A percentile compares a stretch with the other conserved stretches of the same genome.
Evolutionary conservation across 2,888 invertebrate species (phyloP).

Genomic region (Drosophila austrosaltans): DNA sequence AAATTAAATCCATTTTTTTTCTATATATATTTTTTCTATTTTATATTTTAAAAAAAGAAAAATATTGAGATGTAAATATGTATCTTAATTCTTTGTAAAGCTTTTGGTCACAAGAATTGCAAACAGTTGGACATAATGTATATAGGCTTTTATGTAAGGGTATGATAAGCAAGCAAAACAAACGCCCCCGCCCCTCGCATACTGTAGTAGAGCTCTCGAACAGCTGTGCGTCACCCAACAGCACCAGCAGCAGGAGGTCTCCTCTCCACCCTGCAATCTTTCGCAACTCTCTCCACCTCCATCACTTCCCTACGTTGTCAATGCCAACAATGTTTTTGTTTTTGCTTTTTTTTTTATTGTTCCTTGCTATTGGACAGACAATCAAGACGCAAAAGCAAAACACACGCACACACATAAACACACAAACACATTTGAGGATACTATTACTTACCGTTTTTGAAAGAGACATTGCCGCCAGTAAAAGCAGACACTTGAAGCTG

Average conservation of each 20-base stretch:
- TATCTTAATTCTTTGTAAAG: too few relatives aligned
- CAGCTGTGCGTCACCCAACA: constrained; percentile 62
- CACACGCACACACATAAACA: constrained; percentile 18
- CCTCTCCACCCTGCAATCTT: neutral
- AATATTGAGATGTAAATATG: too few relatives aligned
- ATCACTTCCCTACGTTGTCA: constrained; percentile 18
- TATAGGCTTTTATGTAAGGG: neutral
- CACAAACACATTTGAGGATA: constrained; percentile 2
- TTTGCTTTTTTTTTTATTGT: constrained; percentile 4
- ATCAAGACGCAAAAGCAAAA: constrained; percentile 7
- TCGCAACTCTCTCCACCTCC: neutral
- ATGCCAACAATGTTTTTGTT: constrained; percentile 27
- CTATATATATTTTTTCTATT: too few relatives aligned
- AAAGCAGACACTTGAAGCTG: constrained; percentile 85
- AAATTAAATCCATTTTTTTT: too few relatives aligned
- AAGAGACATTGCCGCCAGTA: constrained; percentile 85
- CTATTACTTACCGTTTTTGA: constrained; percentile 81
- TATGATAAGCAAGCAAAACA: constrained; percentile 3
- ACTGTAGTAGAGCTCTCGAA: constrained; percentile 24
- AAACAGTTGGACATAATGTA: neutral
- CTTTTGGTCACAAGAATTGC: neutral
- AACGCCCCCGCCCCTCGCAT: constrained; percentile 2
- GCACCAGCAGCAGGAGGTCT: constrained; percentile 27
- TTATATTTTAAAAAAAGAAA: too few relatives aligned
- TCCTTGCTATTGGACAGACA: constrained; percentile 6